Evolutionary conservation across 2,113 vertebrate species (phyloP).

Genomic region (Donacobius atricapilla): DNA sequence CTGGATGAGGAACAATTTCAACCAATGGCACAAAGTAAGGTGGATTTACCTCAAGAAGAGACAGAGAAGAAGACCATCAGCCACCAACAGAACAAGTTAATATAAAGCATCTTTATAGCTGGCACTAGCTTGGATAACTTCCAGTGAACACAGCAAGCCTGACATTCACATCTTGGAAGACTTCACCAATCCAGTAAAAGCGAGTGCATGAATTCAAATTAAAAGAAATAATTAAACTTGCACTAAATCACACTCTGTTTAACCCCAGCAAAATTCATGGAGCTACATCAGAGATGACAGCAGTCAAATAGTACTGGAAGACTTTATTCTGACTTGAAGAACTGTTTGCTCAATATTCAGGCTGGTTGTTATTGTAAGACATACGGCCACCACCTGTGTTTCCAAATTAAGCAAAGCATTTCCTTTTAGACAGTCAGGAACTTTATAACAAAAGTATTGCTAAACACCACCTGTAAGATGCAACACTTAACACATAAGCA

Average conservation of each 20-base stretch:
- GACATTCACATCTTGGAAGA: neutral
- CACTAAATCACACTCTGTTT: neutral
- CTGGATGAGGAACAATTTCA: constrained; percentile 94
- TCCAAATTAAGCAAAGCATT: neutral
- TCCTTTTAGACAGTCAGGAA: neutral
- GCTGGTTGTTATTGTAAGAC: neutral
- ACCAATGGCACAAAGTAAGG: constrained; percentile 91
- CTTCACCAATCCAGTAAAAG: neutral
- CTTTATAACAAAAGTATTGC: neutral
- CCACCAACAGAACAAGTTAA: neutral
- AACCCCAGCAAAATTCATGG: neutral
- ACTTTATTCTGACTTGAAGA: neutral
- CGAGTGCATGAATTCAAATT: neutral
- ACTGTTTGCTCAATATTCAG: neutral
- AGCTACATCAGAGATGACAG: neutral
- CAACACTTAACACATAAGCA: neutral
- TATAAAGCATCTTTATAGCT: neutral
- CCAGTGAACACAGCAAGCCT: neutral
- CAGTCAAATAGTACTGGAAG: neutral
- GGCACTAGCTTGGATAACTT: neutral
- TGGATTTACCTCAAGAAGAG: constrained; percentile 86
- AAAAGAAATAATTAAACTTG: neutral
- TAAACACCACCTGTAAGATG: neutral
- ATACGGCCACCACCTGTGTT: neutral
- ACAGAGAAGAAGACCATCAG: neutral